Percentiles rank a stretch among this genome's conserved stretches.
These are phyloP conservation scores for Anolis carolinensis DNA, from an alignment of 2,113 vertebrate species.

Conservation along the genomic window DNA sequence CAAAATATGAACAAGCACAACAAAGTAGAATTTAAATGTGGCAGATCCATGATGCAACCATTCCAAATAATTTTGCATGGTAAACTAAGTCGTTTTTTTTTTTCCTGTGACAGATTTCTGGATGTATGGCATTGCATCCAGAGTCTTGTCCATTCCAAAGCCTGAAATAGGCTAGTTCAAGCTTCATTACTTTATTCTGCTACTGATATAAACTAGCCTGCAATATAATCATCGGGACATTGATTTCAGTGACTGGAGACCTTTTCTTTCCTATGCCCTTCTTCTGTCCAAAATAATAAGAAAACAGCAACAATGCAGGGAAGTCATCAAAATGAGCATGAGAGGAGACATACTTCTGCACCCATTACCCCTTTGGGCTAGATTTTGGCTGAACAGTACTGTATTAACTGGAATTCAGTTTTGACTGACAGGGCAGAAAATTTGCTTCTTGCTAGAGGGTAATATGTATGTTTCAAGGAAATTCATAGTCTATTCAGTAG, in stretches of 20 bases:
- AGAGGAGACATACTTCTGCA: neutral
- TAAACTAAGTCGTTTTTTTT: neutral
- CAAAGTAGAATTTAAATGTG: neutral
- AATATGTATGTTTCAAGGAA: neutral
- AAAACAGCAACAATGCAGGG: neutral
- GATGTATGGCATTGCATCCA: no score
- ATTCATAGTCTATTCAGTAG: neutral
- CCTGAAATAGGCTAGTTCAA: neutral
- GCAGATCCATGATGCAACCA: neutral
- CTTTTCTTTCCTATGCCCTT: neutral
- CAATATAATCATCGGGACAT: neutral
- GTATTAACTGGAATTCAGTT: neutral
- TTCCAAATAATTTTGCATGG: neutral
- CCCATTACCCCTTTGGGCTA: neutral
- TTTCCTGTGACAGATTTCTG: neutral
- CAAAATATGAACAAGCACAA: neutral
- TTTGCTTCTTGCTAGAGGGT: slow-evolving; percentile 10
- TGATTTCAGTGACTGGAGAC: neutral
- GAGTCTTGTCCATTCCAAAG: neutral
- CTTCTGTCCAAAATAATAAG: neutral
- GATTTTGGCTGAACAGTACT: neutral
- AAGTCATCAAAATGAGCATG: neutral
- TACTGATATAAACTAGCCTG: neutral
- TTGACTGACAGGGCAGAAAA: neutral
- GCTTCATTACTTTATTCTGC: neutral